A percentile compares a stretch with the other conserved stretches of the same genome.
Conservation (phyloP, 2,113 vertebrate species). For the Herpailurus yagouaroundi region DNA sequence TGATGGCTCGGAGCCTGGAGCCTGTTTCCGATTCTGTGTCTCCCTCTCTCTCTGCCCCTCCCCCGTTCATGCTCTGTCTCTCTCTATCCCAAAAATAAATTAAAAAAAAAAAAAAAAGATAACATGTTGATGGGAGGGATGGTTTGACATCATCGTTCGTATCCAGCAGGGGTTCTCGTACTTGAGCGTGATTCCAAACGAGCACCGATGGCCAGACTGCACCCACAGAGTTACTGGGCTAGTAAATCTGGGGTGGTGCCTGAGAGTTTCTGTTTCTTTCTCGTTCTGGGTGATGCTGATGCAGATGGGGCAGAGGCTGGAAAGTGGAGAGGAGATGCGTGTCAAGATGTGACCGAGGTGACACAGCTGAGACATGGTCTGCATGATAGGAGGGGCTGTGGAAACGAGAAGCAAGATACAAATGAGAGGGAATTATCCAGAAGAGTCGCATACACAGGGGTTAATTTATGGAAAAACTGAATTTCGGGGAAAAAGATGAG, state of each 20-base stretch:
- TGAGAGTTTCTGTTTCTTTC: neutral
- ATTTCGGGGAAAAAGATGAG: neutral
- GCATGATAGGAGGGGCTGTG: neutral
- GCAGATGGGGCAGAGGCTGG: neutral
- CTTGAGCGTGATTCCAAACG: neutral
- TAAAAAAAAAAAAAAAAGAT: too few species aligned
- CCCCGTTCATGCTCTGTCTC: too few species aligned
- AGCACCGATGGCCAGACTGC: neutral
- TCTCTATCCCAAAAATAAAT: too few species aligned
- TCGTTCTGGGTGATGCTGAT: neutral
- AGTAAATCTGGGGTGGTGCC: neutral
- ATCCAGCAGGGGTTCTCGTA: neutral
- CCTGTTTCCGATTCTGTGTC: too few species aligned
- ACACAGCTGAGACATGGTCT: neutral
- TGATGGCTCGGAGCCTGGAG: too few species aligned
- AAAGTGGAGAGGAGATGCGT: neutral
- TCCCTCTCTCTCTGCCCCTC: too few species aligned
- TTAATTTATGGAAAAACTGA: neutral
- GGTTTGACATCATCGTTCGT: neutral
- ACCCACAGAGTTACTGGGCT: neutral
- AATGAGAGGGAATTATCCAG: neutral
- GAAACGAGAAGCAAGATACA: neutral
- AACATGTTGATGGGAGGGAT: neutral
- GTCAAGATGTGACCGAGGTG: neutral
- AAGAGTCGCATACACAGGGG: neutral